Evolutionary conservation across 2,888 invertebrate genomes (phyloP), one percentile per base, ranked within the genome.

Genomic region (Epistrophella euchroma): DNA sequence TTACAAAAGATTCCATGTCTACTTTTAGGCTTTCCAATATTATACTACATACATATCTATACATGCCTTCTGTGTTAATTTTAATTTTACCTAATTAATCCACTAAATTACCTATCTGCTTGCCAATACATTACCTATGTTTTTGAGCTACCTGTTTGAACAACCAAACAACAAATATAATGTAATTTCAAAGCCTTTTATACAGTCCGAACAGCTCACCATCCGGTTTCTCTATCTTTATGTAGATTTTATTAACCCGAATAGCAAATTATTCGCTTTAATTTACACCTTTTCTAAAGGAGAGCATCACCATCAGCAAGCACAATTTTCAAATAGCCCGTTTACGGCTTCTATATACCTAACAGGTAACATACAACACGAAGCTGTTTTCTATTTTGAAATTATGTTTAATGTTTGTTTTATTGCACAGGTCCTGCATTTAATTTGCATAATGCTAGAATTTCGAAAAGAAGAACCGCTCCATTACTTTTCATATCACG

Each of bases 381-480:
- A 25, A 64, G 35, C 77, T 74, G 73, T 71, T 75, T 64, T 75
- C 79, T 78, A 79, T 84, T 75, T 79, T 79, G 50, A 71, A 84
- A 84, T 84, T 84, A 75, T 71, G 62, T 71, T 81, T 86, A 64
- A 74, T 86, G 86, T 78, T 86, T 86, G 86, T 82, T 86, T 86
- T 86, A 86, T 74, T 86, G 86, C 71, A 78, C 82, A 64, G 64
- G 77, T 86, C 77, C 81, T 86, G 86, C 81, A 86, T 86, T 86
- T 82, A 74, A 86, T 86, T 86, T 82, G 74, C 81, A 86, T 86
- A 86, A 86, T 86, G 70, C 22, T 66, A 77, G 77, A 74, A 74
- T 66, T 86, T 70, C 58, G 45, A 86, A 74, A 74, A 71, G 58
- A 66, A 43, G 58, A 47, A 82, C 82, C 70, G 73, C 86, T 78